These are phyloP conservation scores for Anneissia japonica DNA, from an alignment of 35 echinoderm and acorn worm species.

Conservation along the genomic window DNA sequence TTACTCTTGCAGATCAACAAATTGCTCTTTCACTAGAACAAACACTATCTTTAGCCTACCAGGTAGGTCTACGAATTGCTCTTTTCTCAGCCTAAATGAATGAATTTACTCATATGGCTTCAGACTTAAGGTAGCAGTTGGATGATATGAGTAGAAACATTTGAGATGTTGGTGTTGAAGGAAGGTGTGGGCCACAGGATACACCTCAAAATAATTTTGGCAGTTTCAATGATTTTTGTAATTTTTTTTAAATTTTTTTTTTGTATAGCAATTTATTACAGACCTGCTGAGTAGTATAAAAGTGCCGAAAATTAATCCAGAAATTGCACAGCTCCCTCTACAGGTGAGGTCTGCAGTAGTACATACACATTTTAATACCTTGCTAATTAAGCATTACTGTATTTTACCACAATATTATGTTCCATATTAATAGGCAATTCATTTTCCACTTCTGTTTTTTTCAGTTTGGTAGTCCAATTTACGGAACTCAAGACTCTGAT, in stretches of 20 bases:
- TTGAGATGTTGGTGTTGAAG: too few relatives aligned
- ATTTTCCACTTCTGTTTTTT: background rate
- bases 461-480: slow-evolving; percentile 71
- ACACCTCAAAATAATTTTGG: too few relatives aligned
- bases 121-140: too few relatives aligned
- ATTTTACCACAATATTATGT: background rate
- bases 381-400: background rate
- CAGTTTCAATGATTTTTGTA: too few relatives aligned
- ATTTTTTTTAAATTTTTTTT: background rate
- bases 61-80: slow-evolving; percentile 70
- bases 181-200: too few relatives aligned
- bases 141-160: too few relatives aligned
- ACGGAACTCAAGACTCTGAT: slow-evolving; percentile 40
- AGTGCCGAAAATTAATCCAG: slow-evolving; percentile 27
- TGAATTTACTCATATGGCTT: too few relatives aligned
- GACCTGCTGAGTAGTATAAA: slow-evolving; percentile 19
- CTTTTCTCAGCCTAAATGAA: too few relatives aligned
- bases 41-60: slow-evolving; percentile 40
- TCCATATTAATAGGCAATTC: background rate
- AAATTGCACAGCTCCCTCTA: slow-evolving; percentile 59
- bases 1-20: slow-evolving; percentile 72
- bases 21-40: slow-evolving; percentile 57
- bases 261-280: slow-evolving; percentile 35
- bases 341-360: slow-evolving; percentile 52
- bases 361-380: background rate